Conservation (phyloP, 2,797 vertebrate genomes). For the Pantherophis alleghaniensis region DNA sequence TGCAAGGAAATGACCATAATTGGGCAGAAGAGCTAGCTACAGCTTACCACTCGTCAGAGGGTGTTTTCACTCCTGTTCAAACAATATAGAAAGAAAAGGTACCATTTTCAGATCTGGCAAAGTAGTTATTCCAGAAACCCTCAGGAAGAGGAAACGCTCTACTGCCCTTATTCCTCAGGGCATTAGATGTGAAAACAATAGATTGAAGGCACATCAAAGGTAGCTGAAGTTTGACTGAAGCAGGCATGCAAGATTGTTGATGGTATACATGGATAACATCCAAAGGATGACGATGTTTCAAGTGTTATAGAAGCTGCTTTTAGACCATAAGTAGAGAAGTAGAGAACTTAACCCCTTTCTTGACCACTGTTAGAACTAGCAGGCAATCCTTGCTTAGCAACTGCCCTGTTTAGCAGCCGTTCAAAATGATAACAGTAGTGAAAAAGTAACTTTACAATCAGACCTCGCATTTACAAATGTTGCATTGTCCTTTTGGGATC, state of each 20-base stretch:
- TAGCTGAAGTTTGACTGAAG: neutral
- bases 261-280: neutral
- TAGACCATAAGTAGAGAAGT: neutral
- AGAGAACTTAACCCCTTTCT: neutral
- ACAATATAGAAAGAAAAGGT: neutral
- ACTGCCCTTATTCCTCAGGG: neutral
- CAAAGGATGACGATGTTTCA: neutral
- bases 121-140: neutral
- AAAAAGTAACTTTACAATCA: neutral
- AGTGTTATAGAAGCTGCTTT: neutral
- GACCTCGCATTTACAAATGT: neutral
- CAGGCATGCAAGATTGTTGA: neutral
- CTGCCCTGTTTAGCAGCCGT: neutral
- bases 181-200: neutral
- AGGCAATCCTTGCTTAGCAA: neutral
- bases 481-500: neutral
- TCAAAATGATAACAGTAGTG: neutral
- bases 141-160: neutral
- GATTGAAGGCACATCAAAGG: neutral
- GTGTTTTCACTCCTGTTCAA: neutral
- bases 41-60: neutral
- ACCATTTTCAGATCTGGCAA: neutral
- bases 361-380: neutral
- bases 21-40: neutral
- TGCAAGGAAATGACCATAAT: neutral